Evolutionary conservation across 2,113 vertebrate genomes (phyloP).

Genomic region (Clupea harengus): DNA sequence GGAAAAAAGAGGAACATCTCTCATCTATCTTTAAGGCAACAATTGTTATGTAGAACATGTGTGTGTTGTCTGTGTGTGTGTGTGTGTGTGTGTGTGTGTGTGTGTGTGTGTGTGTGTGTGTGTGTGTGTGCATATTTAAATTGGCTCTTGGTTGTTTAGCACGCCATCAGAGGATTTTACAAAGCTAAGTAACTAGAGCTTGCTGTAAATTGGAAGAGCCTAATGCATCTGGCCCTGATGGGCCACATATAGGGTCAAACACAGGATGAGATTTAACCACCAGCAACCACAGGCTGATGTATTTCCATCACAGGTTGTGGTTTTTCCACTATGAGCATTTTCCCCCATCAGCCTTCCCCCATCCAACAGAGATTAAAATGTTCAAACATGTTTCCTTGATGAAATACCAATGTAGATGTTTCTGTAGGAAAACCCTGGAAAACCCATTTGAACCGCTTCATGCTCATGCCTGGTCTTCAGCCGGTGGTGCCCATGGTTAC

Average conservation of each 20-base stretch:
- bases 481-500: not conserved
- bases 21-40: not conserved
- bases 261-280: not conserved
- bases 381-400: not conserved
- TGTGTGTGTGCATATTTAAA: not conserved
- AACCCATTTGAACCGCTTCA: not conserved
- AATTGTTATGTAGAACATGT: not conserved
- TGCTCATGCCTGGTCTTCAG: not conserved
- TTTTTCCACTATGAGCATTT: not conserved
- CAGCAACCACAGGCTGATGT: not conserved
- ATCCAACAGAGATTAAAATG: not conserved
- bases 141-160: not conserved
- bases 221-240: not conserved
- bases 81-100: no score
- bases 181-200: not conserved
- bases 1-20: not conserved
- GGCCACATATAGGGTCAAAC: not conserved
- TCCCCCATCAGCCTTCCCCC: not conserved
- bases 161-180: not conserved
- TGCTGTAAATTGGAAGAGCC: not conserved
- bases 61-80: no score
- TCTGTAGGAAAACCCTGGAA: not conserved
- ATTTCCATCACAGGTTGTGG: not conserved
- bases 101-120: not conserved
- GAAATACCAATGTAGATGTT: not conserved